Evolutionary conservation across 2,888 invertebrate species (phyloP), one percentile per base, ranked within the genome.

Genomic region (Calameuta idolon): DNA sequence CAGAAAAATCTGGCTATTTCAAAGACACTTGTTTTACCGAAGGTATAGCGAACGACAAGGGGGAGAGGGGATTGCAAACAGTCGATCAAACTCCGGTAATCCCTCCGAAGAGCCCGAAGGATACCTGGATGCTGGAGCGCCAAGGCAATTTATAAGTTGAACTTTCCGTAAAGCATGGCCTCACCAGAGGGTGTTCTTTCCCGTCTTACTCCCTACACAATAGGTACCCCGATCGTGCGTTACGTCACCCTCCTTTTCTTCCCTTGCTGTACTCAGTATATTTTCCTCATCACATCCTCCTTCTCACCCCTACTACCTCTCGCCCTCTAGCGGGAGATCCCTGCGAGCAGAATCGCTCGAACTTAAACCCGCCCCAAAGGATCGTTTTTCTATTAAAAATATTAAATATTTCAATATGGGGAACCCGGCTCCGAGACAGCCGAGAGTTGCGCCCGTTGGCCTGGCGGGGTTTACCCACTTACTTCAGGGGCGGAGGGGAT

Each of bases 351-450:
- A 78, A 75, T 78, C 75, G 15, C 37, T 71, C 15, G 34, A 79
- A 79, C 81, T 79, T 75, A 71, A 77, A 74, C 69, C 69, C 74
- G 34, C 34, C 75, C 77, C 69, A 37, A 30, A 77, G 84, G 82
- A 86, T 85, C 82, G 85, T 85, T 84, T 87, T 86, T 83, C 87
- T 85, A 87, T 87, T 86, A 87, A 86, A 87, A 87, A 86, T 85
- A 86, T 86, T 84, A 84, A 87, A 87, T 85, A 87, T 87, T 86
- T 85, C 85, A 84, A 85, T 86, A 86, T 82, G 79, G 82, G 81
- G 81, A 85, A 83, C 55, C 79, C 77, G 71, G 40, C 40, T 34
- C 74, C 35, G 78, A 79, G 73, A 35, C 77, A 78, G 75, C 76
- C 77, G 79, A 79, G 76, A 73, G 73, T 76, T 69, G 73, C 68